These are phyloP conservation scores for Apostichopus japonicus DNA, from an alignment of 35 echinoderm and acorn worm genomes.

Conservation along the genomic window DNA sequence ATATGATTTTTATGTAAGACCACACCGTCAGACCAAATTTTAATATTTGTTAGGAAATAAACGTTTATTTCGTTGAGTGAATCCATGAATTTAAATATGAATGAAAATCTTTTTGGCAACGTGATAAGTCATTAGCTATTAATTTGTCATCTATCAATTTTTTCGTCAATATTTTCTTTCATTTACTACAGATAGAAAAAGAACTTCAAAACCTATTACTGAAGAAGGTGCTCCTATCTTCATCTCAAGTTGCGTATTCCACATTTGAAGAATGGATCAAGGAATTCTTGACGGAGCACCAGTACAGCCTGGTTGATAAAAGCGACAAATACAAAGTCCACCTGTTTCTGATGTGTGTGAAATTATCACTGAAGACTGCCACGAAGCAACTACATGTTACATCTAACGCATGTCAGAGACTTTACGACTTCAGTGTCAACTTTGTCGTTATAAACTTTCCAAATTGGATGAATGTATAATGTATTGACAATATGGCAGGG, in stretches of 20 bases:
- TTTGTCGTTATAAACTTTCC: constrained; percentile 1
- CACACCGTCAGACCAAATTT: too few relatives aligned
- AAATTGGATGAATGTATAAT: neutral
- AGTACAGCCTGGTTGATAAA: constrained; percentile 27
- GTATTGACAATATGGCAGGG: neutral
- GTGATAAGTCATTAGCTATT: too few relatives aligned
- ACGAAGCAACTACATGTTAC: neutral
- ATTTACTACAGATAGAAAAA: neutral
- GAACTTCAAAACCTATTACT: neutral
- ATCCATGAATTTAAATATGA: too few relatives aligned
- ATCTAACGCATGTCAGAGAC: neutral
- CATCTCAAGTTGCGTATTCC: neutral
- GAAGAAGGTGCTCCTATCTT: neutral
- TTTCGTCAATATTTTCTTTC: too few relatives aligned
- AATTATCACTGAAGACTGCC: neutral
- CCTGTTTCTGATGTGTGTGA: constrained; percentile 8
- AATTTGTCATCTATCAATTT: too few relatives aligned
- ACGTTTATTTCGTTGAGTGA: too few relatives aligned
- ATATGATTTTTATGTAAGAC: too few relatives aligned
- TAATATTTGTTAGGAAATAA: too few relatives aligned
- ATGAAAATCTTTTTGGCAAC: too few relatives aligned
- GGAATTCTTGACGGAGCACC: neutral
- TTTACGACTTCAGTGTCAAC: constrained; percentile 10
- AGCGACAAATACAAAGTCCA: constrained; percentile 22
- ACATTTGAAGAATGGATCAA: constrained; percentile 25